Evolutionary conservation across 1,140 invertebrate species (phyloP).

Genomic region (Physella acuta): DNA sequence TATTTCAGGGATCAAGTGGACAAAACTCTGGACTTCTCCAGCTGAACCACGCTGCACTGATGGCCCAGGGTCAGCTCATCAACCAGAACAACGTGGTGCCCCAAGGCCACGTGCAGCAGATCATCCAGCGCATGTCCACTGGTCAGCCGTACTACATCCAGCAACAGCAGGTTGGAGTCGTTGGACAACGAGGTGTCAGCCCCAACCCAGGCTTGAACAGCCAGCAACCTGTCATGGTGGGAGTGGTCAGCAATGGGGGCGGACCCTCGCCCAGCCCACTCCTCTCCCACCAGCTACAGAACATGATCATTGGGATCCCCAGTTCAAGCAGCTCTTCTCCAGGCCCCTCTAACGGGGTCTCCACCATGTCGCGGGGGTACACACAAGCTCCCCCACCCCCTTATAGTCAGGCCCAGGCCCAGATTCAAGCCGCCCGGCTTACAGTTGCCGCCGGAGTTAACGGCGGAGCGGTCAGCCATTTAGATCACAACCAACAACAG

Average conservation of each 20-base stretch:
- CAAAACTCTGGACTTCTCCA: not conserved
- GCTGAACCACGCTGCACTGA: slow-evolving; percentile 1
- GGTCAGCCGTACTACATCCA: slow-evolving; percentile 24
- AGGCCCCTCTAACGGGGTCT: not conserved
- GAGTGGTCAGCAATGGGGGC: slow-evolving; percentile 37
- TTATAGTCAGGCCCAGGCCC: slow-evolving; percentile 69
- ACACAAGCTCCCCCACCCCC: slow-evolving; percentile 33
- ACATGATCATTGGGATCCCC: slow-evolving; percentile 3
- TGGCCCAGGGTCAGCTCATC: not conserved
- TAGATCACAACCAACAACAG: slow-evolving; percentile 60
- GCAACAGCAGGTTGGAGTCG: slow-evolving; percentile 36
- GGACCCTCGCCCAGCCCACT: slow-evolving; percentile 26
- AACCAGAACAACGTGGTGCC: slow-evolving; percentile 32
- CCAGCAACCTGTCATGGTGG: slow-evolving; percentile 35
- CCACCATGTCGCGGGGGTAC: slow-evolving; percentile 31
- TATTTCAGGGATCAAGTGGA: too few relatives aligned
- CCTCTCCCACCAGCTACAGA: slow-evolving; percentile 16
- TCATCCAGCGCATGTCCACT: slow-evolving; percentile 79
- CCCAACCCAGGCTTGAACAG: slow-evolving; percentile 55
- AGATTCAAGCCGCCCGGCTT: slow-evolving; percentile 73
- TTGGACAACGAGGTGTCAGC: slow-evolving; percentile 70
- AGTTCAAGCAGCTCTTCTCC: not conserved
- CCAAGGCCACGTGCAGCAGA: slow-evolving; percentile 73
- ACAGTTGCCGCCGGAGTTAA: not conserved
- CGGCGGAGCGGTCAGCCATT: slow-evolving; percentile 25